Base-by-base conservation (phyloP, 2,888 invertebrate species). In the Conus canariensis region DNA sequence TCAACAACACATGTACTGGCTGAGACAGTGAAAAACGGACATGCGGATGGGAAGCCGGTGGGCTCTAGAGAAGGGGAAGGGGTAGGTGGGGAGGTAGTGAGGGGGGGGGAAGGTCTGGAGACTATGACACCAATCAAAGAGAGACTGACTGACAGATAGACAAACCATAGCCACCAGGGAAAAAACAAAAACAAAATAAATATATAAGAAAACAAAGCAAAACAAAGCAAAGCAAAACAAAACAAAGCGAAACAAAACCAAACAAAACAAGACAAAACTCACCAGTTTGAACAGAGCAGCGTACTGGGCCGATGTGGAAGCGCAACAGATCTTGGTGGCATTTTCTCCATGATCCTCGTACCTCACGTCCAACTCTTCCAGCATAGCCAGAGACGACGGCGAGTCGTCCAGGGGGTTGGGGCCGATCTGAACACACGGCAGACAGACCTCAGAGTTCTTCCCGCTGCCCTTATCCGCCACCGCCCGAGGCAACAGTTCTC, bases 271-370 rank as follows among this genome's bases (percentile, higher is more conserved):
- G 2, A 59, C 19, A 22, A 22, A 59, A 70, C 89, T 89, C 14
- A 89, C 89, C 89, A 89, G 70, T 25, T 89, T 89, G 89, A 89
- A 89, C 16, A 89, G 83, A 8, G 59, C 58, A 16, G 89, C 89
- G 25, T 64, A 89, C 85, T 89, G 89, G 6, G 85, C 83, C 4
- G 67, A n/a, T 9, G 82, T 58, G 22, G 64, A 16, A 3, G 89
- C 89, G 45, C 89, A 89, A 58, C 89, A 89, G 60, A 85, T 83
- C 64, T 89, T 70, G 10, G 83, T 85, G 85, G 7, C 85, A 14
- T 60, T 85, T 5, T 88, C 45, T 5, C 59, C 22, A 1, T 22
- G 2, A 45, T 83, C 22, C 16, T 70, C 89, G 2, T 58, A 9
- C 19, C 59, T 59, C 56, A 83, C 70, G 6, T 89, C 89, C 67